These are phyloP conservation scores for Rutilus rutilus DNA, from an alignment of 2,113 vertebrate genomes.

Conservation along the genomic window DNA sequence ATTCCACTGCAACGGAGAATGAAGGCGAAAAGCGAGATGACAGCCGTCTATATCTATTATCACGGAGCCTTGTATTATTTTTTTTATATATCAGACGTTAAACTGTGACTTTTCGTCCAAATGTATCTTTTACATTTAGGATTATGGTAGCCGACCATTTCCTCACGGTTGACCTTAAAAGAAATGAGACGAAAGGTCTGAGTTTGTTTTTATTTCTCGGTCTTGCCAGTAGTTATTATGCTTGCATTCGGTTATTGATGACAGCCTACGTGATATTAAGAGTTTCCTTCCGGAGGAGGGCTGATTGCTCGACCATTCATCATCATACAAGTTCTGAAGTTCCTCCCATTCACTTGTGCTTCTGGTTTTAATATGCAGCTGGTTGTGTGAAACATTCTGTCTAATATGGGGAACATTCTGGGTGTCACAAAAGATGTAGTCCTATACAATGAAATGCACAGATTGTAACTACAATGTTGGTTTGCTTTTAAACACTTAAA, in stretches of 20 bases:
- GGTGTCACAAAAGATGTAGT: neutral
- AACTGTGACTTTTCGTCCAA: neutral
- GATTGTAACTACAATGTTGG: neutral
- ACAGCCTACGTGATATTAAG: neutral
- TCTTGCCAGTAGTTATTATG: neutral
- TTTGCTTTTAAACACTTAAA: neutral
- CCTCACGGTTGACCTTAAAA: slow-evolving; percentile 1
- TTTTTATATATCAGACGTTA: neutral
- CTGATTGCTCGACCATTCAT: slow-evolving; percentile 19
- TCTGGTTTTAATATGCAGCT: slow-evolving; percentile 17
- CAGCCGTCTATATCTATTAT: neutral
- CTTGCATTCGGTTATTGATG: slow-evolving; percentile 9
- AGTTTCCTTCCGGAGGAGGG: slow-evolving; percentile 33
- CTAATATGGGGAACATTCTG: neutral
- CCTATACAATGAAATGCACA: neutral
- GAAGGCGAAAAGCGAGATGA: slow-evolving; percentile 1
- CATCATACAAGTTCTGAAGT: slow-evolving; percentile 14
- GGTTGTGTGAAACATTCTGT: neutral
- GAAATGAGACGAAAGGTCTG: neutral
- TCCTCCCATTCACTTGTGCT: slow-evolving; percentile 18
- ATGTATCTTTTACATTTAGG: neutral
- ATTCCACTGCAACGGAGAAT: neutral
- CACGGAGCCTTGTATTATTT: neutral
- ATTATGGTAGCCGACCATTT: neutral
- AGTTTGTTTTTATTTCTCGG: neutral